Percentiles rank a stretch among this genome's conserved stretches.
These are phyloP conservation scores for Neogale vison DNA, from an alignment of 2,113 vertebrate species.

Conservation along the genomic window DNA sequence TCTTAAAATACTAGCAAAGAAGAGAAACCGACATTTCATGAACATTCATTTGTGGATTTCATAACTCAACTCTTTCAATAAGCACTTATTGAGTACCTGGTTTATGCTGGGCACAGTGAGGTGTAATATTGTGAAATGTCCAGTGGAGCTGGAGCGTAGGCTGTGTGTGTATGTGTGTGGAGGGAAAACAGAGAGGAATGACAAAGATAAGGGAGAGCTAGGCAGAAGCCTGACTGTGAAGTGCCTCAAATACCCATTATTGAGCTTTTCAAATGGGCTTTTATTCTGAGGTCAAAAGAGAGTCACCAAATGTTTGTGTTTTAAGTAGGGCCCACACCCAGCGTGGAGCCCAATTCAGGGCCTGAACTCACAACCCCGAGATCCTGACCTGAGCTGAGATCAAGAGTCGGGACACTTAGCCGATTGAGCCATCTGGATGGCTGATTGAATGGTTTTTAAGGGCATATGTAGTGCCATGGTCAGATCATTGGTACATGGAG, in stretches of 20 bases:
- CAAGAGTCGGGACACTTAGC: neutral
- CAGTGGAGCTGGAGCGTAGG: neutral
- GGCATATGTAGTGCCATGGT: neutral
- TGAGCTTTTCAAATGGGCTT: neutral
- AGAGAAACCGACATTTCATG: neutral
- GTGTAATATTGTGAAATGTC: neutral
- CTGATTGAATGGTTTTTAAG: neutral
- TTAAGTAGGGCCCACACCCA: neutral
- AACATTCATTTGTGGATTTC: conserved; percentile 8
- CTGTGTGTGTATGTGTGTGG: neutral
- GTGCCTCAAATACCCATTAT: neutral
- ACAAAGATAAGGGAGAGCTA: neutral
- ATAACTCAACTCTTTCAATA: neutral
- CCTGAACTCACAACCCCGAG: neutral
- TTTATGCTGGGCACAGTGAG: neutral
- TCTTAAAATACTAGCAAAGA: conserved; percentile 12
- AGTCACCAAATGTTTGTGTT: neutral
- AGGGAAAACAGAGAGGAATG: neutral
- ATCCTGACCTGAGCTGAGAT: neutral
- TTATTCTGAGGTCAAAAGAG: neutral
- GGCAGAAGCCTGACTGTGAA: neutral
- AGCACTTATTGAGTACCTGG: neutral
- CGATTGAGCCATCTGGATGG: neutral
- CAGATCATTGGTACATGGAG: neutral
- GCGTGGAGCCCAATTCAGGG: neutral